phyloP scores from a whole-genome alignment of 2,888 invertebrate species.

The Idaea dimidiata region DNA sequence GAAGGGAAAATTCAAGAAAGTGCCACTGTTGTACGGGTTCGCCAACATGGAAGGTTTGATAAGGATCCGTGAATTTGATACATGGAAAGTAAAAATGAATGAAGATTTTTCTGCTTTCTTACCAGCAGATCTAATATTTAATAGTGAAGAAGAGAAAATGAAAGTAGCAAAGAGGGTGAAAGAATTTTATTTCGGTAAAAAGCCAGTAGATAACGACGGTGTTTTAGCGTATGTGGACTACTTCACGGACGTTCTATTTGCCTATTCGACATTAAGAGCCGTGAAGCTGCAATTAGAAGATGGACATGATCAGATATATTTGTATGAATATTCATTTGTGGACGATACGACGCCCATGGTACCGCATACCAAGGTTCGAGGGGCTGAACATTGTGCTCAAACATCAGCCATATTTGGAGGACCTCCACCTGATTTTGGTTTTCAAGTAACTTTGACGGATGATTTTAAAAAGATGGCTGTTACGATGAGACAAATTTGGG shows the following conservation, averaged over 20 bases:
- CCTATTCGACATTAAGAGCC: constrained; percentile 31
- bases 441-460: constrained; percentile 20
- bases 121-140: constrained; percentile 24
- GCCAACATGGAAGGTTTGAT: constrained; percentile 17
- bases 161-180: constrained; percentile 38
- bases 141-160: constrained; percentile 34
- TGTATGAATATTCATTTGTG: constrained; percentile 43
- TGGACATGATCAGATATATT: constrained; percentile 38
- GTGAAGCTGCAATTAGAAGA: constrained; percentile 33
- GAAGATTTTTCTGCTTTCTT: constrained; percentile 16
- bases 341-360: constrained; percentile 29
- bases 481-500: constrained; percentile 39
- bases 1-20: constrained; percentile 11
- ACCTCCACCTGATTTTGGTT: neutral
- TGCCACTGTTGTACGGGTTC: constrained; percentile 15
- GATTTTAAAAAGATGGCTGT: constrained; percentile 31
- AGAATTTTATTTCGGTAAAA: constrained; percentile 41
- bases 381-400: constrained; percentile 42
- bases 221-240: constrained; percentile 41
- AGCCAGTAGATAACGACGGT: constrained; percentile 29
- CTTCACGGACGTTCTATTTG: constrained; percentile 41
- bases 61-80: constrained; percentile 8
- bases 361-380: constrained; percentile 33
- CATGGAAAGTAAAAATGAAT: constrained; percentile 18
- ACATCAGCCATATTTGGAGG: constrained; percentile 33